phyloP scores from a whole-genome alignment of 2,797 vertebrate species.

The Myotis findleyi region DNA sequence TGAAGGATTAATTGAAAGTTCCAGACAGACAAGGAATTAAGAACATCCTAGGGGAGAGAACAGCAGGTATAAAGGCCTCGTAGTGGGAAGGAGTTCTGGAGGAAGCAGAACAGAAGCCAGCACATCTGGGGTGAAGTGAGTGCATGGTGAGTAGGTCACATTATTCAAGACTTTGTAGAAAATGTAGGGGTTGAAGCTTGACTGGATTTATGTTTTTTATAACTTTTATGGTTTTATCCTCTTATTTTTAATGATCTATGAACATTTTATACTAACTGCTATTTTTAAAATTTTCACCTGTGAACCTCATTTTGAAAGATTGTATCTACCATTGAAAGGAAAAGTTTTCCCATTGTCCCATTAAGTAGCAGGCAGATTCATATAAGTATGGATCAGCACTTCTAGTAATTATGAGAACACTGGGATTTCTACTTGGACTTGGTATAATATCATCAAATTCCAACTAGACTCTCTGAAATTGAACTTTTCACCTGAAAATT shows the following conservation, averaged over 20 bases:
- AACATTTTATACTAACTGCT: background rate
- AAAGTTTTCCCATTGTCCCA: background rate
- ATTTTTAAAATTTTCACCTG: background rate
- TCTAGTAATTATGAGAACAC: background rate
- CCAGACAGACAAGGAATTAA: background rate
- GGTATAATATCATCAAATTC: background rate
- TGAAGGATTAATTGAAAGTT: background rate
- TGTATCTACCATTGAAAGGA: background rate
- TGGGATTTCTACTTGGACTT: background rate
- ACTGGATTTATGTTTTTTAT: background rate
- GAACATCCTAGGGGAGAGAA: background rate
- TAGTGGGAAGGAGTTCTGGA: background rate
- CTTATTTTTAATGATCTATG: constrained; percentile 30
- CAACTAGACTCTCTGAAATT: constrained; percentile 7
- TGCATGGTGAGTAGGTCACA: background rate
- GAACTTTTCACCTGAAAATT: background rate
- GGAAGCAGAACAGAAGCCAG: background rate
- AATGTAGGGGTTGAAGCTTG: background rate
- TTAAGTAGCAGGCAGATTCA: background rate
- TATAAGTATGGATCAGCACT: background rate
- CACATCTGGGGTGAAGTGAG: background rate
- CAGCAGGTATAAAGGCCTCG: background rate
- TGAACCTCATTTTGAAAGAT: constrained; percentile 11
- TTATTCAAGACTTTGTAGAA: background rate
- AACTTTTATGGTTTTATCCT: background rate